Conservation (phyloP, 2,888 invertebrate species). For the Apodemia mormo region DNA sequence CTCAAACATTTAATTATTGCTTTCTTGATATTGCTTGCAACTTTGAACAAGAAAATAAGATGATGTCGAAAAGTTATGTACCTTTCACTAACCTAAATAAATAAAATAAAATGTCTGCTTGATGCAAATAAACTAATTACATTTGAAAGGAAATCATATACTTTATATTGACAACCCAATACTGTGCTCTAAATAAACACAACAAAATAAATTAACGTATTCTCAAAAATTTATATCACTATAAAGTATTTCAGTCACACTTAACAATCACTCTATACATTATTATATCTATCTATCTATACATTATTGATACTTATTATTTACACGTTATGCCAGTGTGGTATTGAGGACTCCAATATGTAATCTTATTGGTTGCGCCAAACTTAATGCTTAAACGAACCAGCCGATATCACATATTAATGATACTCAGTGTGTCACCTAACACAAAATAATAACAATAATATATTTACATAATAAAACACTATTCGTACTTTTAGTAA, state of each 20-base stretch:
- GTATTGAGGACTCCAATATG: not conserved
- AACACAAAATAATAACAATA: too few species aligned
- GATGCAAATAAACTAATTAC: not conserved
- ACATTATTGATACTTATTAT: constrained; percentile 1
- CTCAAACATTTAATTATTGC: too few species aligned
- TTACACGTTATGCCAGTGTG: not conserved
- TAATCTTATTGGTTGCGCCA: not conserved
- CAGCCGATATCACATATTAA: not conserved
- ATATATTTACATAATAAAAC: not conserved
- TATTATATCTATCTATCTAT: not conserved
- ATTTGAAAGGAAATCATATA: not conserved
- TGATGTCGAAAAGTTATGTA: not conserved
- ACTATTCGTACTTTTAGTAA: not conserved
- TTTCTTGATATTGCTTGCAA: too few species aligned
- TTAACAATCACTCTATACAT: not conserved
- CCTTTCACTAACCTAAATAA: not conserved
- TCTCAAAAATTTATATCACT: not conserved
- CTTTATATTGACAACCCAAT: not conserved
- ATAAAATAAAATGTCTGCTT: not conserved
- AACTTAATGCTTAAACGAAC: not conserved
- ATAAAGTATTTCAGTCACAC: not conserved
- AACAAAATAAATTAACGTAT: not conserved
- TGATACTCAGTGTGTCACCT: not conserved
- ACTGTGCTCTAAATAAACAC: not conserved
- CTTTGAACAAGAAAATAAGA: too few species aligned